Base-by-base conservation (phyloP, 1,140 invertebrate species). In the Branchinecta lindahli region DNA sequence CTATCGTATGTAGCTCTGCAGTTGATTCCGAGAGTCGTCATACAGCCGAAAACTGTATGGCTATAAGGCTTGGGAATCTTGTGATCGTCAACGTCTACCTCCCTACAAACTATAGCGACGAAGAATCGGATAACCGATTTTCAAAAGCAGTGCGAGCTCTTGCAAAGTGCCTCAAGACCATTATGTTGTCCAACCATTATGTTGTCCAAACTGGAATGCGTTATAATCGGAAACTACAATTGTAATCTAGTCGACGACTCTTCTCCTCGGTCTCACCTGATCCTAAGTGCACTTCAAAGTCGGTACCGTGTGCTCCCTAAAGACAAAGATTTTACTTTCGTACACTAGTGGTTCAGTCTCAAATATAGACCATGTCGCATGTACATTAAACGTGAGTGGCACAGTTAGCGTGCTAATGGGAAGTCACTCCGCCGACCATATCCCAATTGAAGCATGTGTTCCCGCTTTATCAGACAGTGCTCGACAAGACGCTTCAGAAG, bases 1-100 rank as follows among this genome's bases (percentile, higher is more conserved):
- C 47, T 9, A 52, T 52, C 47, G 47, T 52, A 52, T 52, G 47
- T 52, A n/a, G 47, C n/a, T 52, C 47, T 52, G 47, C 47, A 9
- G 47, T 52, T 52, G 47, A 52, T 52, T 52, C 47, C 47, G 47
- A 52, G 47, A 52, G 47, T 52, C 47, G 9, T 52, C 47, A 52
- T 52, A 52, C 47, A 52, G 47, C 47, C n/a, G 47, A 52, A 9
- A 52, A n/a, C 47, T 52, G 9, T 52, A 52, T 9, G 9, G 47
- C 47, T 52, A 52, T 52, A 52, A 52, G 47, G 47, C 9, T n/a
- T 52, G 47, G 47, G 47, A 52, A 52, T 9, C 47, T 52, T 52
- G 47, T 52, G 47, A 52, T 52, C n/a, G 47, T 52, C 47, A 52
- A 52, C n/a, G 47, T 52, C 47, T 52, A 52, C 47, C 47, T 52